Evolutionary conservation across 1,140 invertebrate species (phyloP).

Genomic region (Caenorhabditis inopinata): DNA sequence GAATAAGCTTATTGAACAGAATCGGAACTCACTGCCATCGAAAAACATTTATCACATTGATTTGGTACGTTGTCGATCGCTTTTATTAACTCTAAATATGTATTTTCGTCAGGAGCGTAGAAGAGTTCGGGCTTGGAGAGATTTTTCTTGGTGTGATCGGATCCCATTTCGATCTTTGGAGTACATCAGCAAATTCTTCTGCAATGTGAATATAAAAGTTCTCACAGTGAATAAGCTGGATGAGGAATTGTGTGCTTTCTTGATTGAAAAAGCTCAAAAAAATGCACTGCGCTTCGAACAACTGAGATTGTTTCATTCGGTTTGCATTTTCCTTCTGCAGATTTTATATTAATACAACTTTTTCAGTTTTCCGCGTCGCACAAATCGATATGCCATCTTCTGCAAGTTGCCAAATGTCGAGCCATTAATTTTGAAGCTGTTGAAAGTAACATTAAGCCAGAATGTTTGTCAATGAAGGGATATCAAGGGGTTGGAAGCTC

Average conservation of each 20-base stretch:
- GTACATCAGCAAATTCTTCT: background rate
- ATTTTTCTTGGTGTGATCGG: background rate
- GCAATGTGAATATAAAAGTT: slow-evolving; percentile 5
- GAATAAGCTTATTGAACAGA: background rate
- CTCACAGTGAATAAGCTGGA: background rate
- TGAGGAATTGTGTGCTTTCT: background rate
- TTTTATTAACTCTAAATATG: background rate
- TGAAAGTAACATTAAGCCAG: background rate
- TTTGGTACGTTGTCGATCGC: background rate
- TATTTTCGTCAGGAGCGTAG: background rate
- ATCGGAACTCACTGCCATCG: background rate
- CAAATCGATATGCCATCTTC: background rate
- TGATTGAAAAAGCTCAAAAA: background rate
- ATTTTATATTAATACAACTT: background rate
- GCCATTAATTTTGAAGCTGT: slow-evolving; percentile 6
- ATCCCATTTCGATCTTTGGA: background rate
- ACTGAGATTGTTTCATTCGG: background rate
- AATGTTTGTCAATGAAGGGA: background rate
- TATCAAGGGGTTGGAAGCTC: background rate
- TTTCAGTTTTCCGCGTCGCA: background rate
- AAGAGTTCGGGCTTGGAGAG: slow-evolving; percentile 12
- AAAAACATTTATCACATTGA: slow-evolving; percentile 1
- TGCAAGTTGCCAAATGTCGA: background rate
- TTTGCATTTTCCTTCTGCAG: background rate
- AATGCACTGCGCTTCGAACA: background rate